Conservation (phyloP, 2,113 vertebrate genomes). For the Callorhinus ursinus region DNA sequence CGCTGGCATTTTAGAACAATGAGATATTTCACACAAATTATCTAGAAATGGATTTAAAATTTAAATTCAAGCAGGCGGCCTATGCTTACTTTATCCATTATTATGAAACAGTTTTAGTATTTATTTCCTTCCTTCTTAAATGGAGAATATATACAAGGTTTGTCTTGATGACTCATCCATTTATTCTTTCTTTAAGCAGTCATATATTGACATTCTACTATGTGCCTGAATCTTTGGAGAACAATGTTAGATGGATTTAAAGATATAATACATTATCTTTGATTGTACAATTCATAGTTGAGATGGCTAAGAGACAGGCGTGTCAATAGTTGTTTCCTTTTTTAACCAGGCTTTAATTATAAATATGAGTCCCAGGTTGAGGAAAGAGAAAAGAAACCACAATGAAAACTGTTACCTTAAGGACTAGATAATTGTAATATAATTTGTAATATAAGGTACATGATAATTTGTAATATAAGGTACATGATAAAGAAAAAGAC, state of each 20-base stretch:
- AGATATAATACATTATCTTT: neutral
- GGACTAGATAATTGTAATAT: neutral
- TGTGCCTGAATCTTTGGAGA: neutral
- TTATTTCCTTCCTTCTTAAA: neutral
- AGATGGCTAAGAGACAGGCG: neutral
- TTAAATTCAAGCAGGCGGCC: neutral
- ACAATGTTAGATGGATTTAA: neutral
- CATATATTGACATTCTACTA: neutral
- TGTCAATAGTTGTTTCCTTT: neutral
- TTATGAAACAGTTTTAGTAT: neutral
- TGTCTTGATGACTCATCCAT: neutral
- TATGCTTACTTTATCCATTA: slow-evolving; percentile 8
- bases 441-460: neutral
- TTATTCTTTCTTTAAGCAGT: neutral
- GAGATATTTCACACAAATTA: neutral
- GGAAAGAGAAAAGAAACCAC: neutral
- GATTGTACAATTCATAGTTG: neutral
- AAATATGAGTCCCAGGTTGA: neutral
- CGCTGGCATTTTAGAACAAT: neutral
- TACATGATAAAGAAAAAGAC: neutral
- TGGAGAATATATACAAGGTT: neutral
- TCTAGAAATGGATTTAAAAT: slow-evolving; percentile 34
- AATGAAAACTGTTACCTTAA: neutral
- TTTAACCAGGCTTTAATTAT: neutral
- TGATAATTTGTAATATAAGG: neutral